Evolutionary conservation across 1,140 invertebrate species (phyloP).

Genomic region (Apis mellifera): DNA sequence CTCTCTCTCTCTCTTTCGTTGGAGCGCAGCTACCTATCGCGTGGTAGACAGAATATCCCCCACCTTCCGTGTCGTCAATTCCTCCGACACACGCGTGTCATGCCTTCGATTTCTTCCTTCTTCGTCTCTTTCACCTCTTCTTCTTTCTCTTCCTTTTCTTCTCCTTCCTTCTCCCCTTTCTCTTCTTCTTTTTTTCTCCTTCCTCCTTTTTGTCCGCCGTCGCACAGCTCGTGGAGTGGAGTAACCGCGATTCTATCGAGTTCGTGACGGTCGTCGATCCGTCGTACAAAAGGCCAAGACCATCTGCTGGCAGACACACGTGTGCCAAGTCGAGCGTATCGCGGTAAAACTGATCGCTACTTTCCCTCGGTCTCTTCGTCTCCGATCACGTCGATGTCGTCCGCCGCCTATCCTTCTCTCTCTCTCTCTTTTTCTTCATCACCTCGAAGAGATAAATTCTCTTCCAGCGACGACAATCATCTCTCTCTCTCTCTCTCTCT

Average conservation of each 20-base stretch:
- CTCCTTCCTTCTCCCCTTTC: neutral
- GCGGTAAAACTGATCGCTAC: slow-evolving; percentile 8
- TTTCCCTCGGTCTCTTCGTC: slow-evolving; percentile 9
- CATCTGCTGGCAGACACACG: slow-evolving; percentile 40
- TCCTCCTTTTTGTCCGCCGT: too few relatives aligned
- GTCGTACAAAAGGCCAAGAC: slow-evolving; percentile 22
- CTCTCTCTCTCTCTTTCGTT: neutral
- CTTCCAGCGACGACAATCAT: too few relatives aligned
- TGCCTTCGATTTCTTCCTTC: neutral
- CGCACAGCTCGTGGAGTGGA: neutral
- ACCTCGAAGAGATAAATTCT: neutral
- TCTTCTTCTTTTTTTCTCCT: too few relatives aligned
- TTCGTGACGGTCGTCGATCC: slow-evolving; percentile 45
- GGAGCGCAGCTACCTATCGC: slow-evolving; percentile 18
- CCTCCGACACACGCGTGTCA: slow-evolving; percentile 16
- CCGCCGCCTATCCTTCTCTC: neutral
- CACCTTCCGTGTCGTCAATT: neutral
- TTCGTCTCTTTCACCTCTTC: neutral
- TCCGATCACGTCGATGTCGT: neutral
- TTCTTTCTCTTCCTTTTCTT: neutral
- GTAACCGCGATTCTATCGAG: slow-evolving; percentile 29
- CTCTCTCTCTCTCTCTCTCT: neutral
- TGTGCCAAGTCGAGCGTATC: slow-evolving; percentile 42
- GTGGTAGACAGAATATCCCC: slow-evolving; percentile 5
- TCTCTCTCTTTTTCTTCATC: neutral